Base-by-base conservation (phyloP, 2,888 invertebrate species). In the Deilephila elpenor region DNA sequence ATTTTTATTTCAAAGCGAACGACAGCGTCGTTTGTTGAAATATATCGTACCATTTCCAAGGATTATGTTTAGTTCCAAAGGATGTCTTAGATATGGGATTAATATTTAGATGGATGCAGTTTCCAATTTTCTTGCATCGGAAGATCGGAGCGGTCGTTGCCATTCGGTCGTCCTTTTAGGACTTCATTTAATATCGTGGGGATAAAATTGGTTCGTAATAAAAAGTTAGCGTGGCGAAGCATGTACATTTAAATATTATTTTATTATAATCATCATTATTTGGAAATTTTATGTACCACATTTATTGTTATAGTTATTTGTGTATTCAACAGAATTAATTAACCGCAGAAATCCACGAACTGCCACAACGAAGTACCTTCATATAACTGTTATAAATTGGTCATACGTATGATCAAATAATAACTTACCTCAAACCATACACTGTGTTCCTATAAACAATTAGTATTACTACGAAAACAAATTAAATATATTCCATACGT, bases 1-100 rank as follows among this genome's bases (percentile, higher is more conserved):
- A 62, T 62, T 62, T 62, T 62, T 62, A 62, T 62, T 32, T 62
- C 61, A 62, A 62, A 62, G 61, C n/a, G 61, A 6, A 61, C 61
- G 61, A 7, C 61, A 1, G 8, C 61, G 61, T 19, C 32, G 32
- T 62, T 62, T 62, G 67, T 70, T 70, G 67, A 56, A 56, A 62
- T 62, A 32, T 34, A 62, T 34, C 19, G 34, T 32, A 19, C 29
- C 34, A 34, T 62, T 62, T 62, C 61, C 32, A n/a, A 62, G 34
- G 61, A 62, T 62, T 62, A 17, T 32, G 61, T 62, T 62, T 17
- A 61, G 14, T 25, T 61, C 34, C 32, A 56, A 56, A 19, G 61
- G 34, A 32, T 62, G 19, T 62, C 32, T 32, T 62, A 62, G 32
- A 34, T n/a, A 62, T 34, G 34, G 34, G n/a, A 62, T 62, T 60